These are phyloP conservation scores for Phyto melanocephala DNA, from an alignment of 2,888 invertebrate species.

Conservation along the genomic window DNA sequence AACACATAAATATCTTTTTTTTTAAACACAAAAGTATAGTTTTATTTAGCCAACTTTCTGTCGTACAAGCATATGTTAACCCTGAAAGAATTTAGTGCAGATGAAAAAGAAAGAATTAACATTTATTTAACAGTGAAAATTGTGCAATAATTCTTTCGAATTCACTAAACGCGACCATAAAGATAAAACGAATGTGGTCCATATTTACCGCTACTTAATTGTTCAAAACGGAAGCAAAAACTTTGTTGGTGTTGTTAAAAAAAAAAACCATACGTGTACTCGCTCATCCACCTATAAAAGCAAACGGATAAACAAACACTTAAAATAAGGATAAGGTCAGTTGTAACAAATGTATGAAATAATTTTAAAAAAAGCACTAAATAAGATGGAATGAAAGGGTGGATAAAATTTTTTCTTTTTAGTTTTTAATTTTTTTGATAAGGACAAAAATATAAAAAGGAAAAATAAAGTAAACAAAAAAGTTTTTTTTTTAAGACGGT, in stretches of 20 bases:
- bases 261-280: constrained; percentile 28
- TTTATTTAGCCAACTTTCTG: too few relatives aligned
- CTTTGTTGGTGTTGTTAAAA: constrained; percentile 18
- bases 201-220: constrained; percentile 67
- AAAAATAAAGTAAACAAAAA: constrained; percentile 19
- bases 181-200: constrained; percentile 75
- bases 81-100: too few relatives aligned
- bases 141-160: constrained; percentile 70
- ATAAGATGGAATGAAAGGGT: constrained; percentile 24
- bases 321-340: constrained; percentile 30
- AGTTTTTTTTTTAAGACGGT: constrained; percentile 16
- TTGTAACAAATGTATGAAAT: constrained; percentile 23
- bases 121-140: constrained; percentile 64
- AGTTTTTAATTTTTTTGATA: constrained; percentile 17
- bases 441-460: constrained; percentile 1
- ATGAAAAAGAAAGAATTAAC: constrained; percentile 21
- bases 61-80: too few relatives aligned
- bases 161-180: constrained; percentile 77
- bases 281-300: constrained; percentile 23
- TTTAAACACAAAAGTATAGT: too few relatives aligned
- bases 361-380: background rate
- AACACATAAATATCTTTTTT: too few relatives aligned
- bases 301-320: background rate
- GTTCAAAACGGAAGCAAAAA: constrained; percentile 13
- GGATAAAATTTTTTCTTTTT: background rate